phyloP scores from a whole-genome alignment of 2,888 invertebrate genomes.

The Linnaemya tessellans region DNA sequence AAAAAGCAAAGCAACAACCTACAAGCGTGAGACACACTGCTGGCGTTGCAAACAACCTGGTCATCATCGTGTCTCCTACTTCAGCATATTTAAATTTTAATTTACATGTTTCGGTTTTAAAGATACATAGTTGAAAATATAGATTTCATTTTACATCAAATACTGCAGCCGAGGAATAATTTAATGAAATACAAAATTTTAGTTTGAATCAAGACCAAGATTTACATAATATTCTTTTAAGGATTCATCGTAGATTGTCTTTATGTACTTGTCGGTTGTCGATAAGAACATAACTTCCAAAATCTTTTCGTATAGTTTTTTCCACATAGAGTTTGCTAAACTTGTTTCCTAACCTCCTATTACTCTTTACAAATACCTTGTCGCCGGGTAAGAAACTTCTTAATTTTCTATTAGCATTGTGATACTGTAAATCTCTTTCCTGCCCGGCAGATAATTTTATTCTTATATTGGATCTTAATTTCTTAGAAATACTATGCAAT shows the following conservation, averaged over 20 bases:
- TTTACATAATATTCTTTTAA: neutral
- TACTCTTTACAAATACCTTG: constrained; percentile 22
- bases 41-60: no score
- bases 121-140: neutral
- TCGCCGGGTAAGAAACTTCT: constrained; percentile 4
- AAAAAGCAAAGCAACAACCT: no score
- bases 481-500: no score
- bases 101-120: no score
- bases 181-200: constrained; percentile 26
- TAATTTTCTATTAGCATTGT: constrained; percentile 23
- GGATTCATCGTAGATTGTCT: neutral
- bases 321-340: constrained; percentile 27
- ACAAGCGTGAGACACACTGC: no score
- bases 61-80: no score
- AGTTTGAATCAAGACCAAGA: neutral
- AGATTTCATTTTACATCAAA: neutral
- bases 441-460: no score
- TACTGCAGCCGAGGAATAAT: neutral
- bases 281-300: constrained; percentile 19
- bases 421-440: constrained; percentile 10
- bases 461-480: no score
- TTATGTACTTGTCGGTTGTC: no score
- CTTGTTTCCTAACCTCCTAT: constrained; percentile 32
- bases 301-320: constrained; percentile 10
- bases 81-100: no score